Percentiles rank a stretch among this genome's conserved stretches.
Conservation (phyloP, 2,797 vertebrate genomes). For the Parauchenoglanis punctatus region DNA sequence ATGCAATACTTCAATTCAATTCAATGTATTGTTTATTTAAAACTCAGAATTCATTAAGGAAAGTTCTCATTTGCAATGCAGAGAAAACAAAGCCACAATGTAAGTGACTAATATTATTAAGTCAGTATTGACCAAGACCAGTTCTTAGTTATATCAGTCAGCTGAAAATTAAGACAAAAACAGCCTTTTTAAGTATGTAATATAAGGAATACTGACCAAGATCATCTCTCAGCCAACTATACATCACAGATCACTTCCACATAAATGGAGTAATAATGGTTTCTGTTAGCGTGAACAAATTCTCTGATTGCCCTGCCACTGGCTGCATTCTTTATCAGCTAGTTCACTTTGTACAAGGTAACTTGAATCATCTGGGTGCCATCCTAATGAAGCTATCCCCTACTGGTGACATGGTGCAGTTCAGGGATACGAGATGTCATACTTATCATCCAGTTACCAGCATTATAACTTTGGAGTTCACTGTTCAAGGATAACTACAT, state of each 20-base stretch:
- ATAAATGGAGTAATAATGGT: not conserved
- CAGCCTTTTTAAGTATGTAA: not conserved
- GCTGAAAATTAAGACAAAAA: not conserved
- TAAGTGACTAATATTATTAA: not conserved
- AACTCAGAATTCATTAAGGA: not conserved
- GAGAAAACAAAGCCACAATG: not conserved
- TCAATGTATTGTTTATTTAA: not conserved
- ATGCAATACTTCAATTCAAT: not conserved
- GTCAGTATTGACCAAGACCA: not conserved
- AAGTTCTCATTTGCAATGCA: not conserved
- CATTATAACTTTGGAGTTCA: slow-evolving; percentile 10
- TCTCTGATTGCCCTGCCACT: not conserved
- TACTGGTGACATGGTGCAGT: not conserved
- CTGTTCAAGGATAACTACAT: slow-evolving; percentile 1
- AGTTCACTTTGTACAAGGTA: not conserved
- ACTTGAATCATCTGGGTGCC: not conserved
- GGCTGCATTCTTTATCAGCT: not conserved
- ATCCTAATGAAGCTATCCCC: not conserved
- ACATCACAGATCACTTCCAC: not conserved
- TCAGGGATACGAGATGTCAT: not conserved
- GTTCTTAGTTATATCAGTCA: not conserved
- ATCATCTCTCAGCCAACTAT: not conserved
- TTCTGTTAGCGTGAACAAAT: not conserved
- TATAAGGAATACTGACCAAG: not conserved
- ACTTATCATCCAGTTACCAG: not conserved